Conservation (phyloP, 2,113 vertebrate genomes). For the Corythaeola cristata region DNA sequence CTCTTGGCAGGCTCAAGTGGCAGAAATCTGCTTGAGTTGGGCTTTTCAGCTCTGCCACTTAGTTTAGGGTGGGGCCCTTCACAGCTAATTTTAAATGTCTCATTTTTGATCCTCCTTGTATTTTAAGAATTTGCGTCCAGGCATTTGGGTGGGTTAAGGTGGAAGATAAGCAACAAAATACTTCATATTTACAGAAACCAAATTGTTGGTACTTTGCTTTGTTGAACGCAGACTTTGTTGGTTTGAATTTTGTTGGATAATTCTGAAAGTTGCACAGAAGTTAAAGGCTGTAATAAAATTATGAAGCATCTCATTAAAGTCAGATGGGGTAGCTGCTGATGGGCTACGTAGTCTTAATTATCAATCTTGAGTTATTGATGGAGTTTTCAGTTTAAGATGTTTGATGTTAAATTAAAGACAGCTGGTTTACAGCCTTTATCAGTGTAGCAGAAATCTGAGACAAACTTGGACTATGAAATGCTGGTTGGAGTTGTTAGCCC, state of each 20-base stretch:
- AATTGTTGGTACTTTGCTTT: not conserved
- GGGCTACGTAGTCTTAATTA: constrained; percentile 12
- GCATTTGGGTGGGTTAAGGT: not conserved
- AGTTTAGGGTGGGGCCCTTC: not conserved
- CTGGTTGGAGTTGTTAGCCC: not conserved
- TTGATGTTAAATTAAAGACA: constrained; percentile 42
- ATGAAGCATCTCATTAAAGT: constrained; percentile 34
- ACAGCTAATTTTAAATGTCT: not conserved
- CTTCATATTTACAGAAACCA: not conserved
- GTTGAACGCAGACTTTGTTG: not conserved
- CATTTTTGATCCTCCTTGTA: not conserved
- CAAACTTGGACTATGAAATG: not conserved
- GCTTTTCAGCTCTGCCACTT: not conserved
- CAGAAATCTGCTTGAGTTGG: not conserved
- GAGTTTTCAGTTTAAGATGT: not conserved
- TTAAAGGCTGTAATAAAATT: constrained; percentile 31
- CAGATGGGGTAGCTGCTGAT: not conserved
- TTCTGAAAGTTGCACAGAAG: constrained; percentile 25
- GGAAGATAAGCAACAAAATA: not conserved
- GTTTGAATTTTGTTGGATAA: not conserved
- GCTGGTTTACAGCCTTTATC: not conserved
- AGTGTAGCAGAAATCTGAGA: not conserved
- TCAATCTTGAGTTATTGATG: constrained; percentile 30
- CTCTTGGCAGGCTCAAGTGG: not conserved
- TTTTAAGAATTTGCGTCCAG: not conserved